These are phyloP conservation scores for Mycteria americana DNA, from an alignment of 2,797 vertebrate genomes.

Conservation along the genomic window DNA sequence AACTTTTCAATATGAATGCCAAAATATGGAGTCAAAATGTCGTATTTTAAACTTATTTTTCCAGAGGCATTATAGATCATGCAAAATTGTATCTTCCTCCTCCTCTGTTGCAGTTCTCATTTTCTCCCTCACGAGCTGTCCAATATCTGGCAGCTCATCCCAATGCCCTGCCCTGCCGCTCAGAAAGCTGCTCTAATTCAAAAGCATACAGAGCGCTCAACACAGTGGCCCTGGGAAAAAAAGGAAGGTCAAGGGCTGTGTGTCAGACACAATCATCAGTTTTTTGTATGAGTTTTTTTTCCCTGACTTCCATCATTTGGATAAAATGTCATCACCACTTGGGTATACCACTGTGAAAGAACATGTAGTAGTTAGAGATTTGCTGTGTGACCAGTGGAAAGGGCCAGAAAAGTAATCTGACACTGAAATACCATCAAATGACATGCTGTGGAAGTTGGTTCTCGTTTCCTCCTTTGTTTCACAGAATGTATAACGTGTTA, in stretches of 20 bases:
- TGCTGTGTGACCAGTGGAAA: background rate
- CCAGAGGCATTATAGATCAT: background rate
- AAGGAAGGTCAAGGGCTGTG: background rate
- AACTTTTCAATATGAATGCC: background rate
- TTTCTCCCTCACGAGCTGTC: background rate
- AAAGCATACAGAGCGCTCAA: background rate
- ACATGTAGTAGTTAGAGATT: background rate
- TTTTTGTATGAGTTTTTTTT: background rate
- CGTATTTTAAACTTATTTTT: background rate
- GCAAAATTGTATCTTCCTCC: background rate
- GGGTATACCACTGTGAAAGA: background rate
- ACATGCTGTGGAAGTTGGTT: fast-evolving
- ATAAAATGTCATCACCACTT: background rate
- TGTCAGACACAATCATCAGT: background rate
- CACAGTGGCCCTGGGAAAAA: background rate
- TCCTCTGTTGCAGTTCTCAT: background rate
- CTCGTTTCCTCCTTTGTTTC: background rate
- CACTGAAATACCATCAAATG: background rate
- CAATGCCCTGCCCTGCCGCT: background rate
- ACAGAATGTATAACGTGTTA: background rate
- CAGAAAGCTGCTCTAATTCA: background rate
- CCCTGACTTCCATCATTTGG: background rate
- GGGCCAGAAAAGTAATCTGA: background rate
- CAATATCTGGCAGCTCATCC: background rate
- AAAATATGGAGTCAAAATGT: background rate